Conservation (phyloP, 2,797 vertebrate species). For the Rallus crepitans region DNA sequence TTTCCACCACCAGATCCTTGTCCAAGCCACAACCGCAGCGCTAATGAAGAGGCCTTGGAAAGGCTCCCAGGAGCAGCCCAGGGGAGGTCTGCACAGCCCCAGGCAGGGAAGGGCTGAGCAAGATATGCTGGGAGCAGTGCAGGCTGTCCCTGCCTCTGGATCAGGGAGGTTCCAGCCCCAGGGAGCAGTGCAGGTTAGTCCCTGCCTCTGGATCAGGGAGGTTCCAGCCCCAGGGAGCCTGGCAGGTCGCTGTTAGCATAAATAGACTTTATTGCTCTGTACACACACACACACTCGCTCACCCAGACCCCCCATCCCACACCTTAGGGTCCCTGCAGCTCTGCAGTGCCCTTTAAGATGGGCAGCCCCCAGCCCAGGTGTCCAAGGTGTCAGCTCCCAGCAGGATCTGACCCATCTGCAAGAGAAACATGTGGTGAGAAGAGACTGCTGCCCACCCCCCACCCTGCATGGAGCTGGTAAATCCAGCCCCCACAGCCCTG, state of each 20-base stretch:
- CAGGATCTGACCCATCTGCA: not conserved
- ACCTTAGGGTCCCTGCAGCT: not conserved
- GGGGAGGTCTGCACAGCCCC: not conserved
- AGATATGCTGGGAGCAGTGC: no score
- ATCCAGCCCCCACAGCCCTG: accelerated
- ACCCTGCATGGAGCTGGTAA: not conserved
- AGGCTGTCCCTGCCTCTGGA: not conserved
- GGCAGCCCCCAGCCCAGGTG: not conserved
- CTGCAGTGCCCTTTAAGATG: accelerated
- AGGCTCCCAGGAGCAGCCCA: not conserved
- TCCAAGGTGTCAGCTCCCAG: not conserved
- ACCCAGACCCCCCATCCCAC: no score
- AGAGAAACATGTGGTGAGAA: not conserved
- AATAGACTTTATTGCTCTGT: constrained; percentile 60
- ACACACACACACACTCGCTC: not conserved
- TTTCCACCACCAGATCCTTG: not conserved
- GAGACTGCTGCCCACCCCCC: not conserved
- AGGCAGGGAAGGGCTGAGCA: not conserved
- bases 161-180: accelerated
- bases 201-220: accelerated
- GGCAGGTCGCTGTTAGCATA: not conserved
- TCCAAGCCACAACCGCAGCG: not conserved
- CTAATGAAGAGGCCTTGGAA: not conserved
- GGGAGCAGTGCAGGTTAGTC: no score
- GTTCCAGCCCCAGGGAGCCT: not conserved